Evolutionary conservation across 2,888 invertebrate species (phyloP).

Genomic region (Netelia fuscicornis): DNA sequence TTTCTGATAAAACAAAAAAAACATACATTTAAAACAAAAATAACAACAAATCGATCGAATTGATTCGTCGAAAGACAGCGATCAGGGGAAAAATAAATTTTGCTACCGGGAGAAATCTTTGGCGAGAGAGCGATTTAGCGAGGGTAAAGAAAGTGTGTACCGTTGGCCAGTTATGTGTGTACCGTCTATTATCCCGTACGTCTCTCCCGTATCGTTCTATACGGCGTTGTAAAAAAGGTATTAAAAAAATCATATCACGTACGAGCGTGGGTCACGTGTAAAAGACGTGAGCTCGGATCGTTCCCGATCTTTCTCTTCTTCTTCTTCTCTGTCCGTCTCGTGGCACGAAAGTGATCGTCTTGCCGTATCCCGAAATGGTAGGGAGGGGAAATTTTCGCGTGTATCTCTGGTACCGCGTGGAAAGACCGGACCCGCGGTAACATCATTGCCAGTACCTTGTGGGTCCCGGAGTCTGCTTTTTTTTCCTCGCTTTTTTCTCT

Average conservation of each 20-base stretch:
- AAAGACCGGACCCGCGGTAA: constrained; percentile 48
- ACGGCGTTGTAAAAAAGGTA: constrained; percentile 11
- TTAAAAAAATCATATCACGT: constrained; percentile 73
- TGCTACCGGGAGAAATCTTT: constrained; percentile 11
- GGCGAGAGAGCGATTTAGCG: constrained; percentile 3
- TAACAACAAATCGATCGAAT: too few species aligned
- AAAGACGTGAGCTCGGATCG: constrained; percentile 68
- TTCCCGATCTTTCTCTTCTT: constrained; percentile 55
- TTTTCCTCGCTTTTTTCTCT: too few species aligned
- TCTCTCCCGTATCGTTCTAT: neutral
- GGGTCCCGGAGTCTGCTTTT: constrained; percentile 46
- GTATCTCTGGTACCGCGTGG: neutral
- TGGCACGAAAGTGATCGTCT: constrained; percentile 64
- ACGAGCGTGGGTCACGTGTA: constrained; percentile 72
- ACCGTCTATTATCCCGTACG: constrained; percentile 18
- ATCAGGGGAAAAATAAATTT: neutral
- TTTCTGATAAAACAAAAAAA: too few species aligned
- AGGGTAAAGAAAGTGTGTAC: constrained; percentile 34
- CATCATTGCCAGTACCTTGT: constrained; percentile 22
- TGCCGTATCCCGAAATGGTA: constrained; percentile 44
- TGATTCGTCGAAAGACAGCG: too few species aligned
- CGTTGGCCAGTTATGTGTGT: constrained; percentile 1
- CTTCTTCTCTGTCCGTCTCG: constrained; percentile 25
- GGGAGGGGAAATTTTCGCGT: constrained; percentile 33
- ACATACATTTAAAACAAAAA: neutral